Percentiles rank a stretch among this genome's conserved stretches.
Conservation (phyloP, 2,797 vertebrate genomes). For the Smutsia temminckii region DNA sequence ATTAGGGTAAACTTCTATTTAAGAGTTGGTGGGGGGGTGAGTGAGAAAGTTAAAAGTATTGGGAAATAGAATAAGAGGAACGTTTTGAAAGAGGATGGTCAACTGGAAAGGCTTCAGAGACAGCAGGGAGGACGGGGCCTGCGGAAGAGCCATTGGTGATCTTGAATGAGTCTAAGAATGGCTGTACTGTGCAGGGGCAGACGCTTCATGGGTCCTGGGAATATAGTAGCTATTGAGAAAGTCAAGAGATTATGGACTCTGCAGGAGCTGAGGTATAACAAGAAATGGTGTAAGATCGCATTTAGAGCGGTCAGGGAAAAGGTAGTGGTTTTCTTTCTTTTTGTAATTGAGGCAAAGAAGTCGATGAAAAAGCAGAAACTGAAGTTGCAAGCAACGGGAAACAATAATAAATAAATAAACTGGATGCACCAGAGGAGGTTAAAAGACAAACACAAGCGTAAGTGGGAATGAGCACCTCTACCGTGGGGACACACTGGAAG, state of each 20-base stretch:
- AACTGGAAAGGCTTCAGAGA: neutral
- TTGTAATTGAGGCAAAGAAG: neutral
- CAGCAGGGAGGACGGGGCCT: neutral
- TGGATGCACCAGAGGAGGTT: neutral
- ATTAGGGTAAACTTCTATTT: neutral
- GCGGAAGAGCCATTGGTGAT: neutral
- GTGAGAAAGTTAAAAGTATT: neutral
- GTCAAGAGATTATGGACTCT: neutral
- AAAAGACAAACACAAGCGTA: neutral
- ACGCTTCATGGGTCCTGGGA: neutral
- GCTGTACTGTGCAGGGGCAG: neutral
- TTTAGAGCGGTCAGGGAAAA: neutral
- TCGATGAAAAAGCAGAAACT: neutral
- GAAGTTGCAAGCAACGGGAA: neutral
- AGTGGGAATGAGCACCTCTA: neutral
- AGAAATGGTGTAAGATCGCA: neutral
- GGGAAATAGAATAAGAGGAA: neutral
- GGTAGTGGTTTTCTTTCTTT: neutral
- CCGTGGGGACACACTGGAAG: neutral
- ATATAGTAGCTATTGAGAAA: neutral
- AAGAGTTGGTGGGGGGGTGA: neutral
- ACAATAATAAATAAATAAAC: neutral
- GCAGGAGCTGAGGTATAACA: neutral
- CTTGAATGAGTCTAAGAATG: neutral
- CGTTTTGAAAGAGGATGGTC: neutral